Percentiles rank a stretch among this genome's conserved stretches.
Evolutionary conservation across 2,797 vertebrate species (phyloP).

Genomic region (Paedocypris micromegethes): DNA sequence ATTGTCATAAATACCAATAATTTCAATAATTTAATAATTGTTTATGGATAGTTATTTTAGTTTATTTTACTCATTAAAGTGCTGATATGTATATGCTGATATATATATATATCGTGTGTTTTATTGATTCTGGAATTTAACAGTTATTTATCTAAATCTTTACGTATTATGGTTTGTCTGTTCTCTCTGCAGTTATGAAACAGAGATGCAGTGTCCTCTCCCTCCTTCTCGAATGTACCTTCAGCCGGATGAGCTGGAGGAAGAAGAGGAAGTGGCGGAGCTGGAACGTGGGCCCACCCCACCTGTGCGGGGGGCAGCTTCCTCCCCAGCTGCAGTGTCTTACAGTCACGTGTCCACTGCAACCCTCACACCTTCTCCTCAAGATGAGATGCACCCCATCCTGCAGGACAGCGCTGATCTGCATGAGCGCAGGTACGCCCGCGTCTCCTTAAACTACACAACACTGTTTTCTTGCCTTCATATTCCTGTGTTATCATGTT

Average conservation of each 20-base stretch:
- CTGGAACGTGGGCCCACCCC: constrained; percentile 92
- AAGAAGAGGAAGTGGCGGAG: constrained; percentile 76
- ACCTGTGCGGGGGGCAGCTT: constrained; percentile 88
- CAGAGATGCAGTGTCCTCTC: constrained; percentile 85
- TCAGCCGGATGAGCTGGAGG: constrained; percentile 84
- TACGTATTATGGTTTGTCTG: neutral
- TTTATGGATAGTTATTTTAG: no score
- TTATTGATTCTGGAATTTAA: no score
- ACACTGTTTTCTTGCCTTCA: no score
- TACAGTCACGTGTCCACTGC: constrained; percentile 98
- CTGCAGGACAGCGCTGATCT: constrained; percentile 83
- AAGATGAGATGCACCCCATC: constrained; percentile 96
- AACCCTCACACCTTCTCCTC: constrained; percentile 93
- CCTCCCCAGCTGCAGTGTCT: constrained; percentile 92
- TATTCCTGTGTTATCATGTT: neutral
- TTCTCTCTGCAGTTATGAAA: constrained; percentile 76
- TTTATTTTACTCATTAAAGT: no score
- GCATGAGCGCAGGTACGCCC: constrained; percentile 79
- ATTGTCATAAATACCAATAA: no score
- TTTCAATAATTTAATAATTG: no score
- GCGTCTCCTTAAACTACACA: no score
- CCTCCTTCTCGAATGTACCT: constrained; percentile 94
- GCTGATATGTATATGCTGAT: no score
- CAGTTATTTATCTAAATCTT: neutral
- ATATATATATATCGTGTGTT: no score